Conservation (phyloP, 2,888 invertebrate genomes). For the Asteroscopus sphinx region DNA sequence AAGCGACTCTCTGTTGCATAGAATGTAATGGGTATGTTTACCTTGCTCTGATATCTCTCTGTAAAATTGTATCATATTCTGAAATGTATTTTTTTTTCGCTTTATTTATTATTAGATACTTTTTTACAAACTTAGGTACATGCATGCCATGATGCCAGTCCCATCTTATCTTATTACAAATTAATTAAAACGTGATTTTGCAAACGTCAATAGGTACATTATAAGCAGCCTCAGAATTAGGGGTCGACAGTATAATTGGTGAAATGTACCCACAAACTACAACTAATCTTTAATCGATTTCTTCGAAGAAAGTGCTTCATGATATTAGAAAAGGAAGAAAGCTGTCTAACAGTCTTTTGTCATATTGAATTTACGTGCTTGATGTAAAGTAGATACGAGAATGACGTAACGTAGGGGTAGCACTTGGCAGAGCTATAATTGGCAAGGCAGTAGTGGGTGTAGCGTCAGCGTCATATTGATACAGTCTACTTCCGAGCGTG, state of each 20-base stretch:
- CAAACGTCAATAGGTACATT: no score
- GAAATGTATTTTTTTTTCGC: no score
- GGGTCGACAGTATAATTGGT: no score
- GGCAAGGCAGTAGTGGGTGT: constrained; percentile 62
- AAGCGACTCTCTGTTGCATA: constrained; percentile 20
- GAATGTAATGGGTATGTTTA: constrained; percentile 16
- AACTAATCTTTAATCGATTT: no score
- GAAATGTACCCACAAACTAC: no score
- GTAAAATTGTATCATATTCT: no score
- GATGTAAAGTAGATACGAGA: constrained; percentile 46
- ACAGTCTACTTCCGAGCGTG: constrained; percentile 73
- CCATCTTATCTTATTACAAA: no score
- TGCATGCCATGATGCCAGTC: no score
- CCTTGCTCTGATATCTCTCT: constrained; percentile 13
- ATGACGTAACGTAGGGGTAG: constrained; percentile 65
- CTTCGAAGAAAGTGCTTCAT: constrained; percentile 38
- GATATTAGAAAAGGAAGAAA: constrained; percentile 62
- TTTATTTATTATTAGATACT: no score
- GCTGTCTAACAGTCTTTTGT: constrained; percentile 28
- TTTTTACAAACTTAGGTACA: no score
- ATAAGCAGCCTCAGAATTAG: no score
- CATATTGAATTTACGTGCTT: constrained; percentile 17
- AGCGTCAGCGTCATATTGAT: constrained; percentile 68
- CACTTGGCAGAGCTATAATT: constrained; percentile 55
- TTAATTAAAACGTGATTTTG: no score